Conservation (phyloP, 2,797 vertebrate species). For the Lagocephalus sceleratus region DNA sequence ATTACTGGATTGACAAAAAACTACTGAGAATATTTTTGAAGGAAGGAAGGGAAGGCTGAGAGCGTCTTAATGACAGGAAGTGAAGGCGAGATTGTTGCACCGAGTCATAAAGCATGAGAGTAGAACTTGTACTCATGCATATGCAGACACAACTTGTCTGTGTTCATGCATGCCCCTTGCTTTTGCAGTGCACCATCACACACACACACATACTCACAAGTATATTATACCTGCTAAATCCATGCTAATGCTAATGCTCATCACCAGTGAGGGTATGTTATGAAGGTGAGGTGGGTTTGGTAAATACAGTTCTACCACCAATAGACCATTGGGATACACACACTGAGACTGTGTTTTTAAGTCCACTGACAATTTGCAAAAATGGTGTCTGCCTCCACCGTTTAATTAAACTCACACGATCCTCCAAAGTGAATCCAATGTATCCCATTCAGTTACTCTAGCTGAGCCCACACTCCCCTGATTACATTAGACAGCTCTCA, state of each 20-base stretch:
- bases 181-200: conserved; percentile 33
- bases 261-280: conserved; percentile 70
- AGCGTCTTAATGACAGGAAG: conserved; percentile 75
- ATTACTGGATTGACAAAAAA: conserved; percentile 82
- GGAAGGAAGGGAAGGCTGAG: conserved; percentile 56
- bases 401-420: too few relatives aligned
- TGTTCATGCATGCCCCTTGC: conserved; percentile 24
- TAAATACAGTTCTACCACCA: conserved; percentile 38
- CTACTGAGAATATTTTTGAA: conserved; percentile 74
- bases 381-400: too few relatives aligned
- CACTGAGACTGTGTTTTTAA: too few relatives aligned
- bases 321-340: conserved; percentile 49
- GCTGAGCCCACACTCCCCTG: too few relatives aligned
- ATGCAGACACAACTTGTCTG: conserved; percentile 29
- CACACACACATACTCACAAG: conserved; percentile 23
- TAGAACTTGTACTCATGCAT: conserved; percentile 34
- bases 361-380: too few relatives aligned
- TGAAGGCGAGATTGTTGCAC: conserved; percentile 59
- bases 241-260: conserved; percentile 68
- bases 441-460: too few relatives aligned
- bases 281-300: conserved; percentile 42
- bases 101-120: conserved; percentile 29
- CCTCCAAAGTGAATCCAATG: too few relatives aligned
- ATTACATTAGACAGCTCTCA: too few relatives aligned
- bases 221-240: conserved; percentile 33